Evolutionary conservation across 2,888 invertebrate species (phyloP).

Genomic region (Lasioglossum figueresi): DNA sequence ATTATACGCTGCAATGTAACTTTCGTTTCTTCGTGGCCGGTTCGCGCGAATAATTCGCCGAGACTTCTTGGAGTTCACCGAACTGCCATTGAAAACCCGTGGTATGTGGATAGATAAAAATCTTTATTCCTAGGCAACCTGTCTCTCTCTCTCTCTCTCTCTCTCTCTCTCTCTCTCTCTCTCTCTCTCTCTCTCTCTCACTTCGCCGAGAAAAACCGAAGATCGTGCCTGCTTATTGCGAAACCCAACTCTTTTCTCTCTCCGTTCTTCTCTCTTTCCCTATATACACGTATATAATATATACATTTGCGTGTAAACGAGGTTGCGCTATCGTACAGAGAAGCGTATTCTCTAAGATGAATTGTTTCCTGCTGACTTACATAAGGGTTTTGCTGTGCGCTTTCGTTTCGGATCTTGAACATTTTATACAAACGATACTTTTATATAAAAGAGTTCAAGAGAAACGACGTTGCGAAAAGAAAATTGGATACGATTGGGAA

Average conservation of each 20-base stretch:
- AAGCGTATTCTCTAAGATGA: not conserved
- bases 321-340: not conserved
- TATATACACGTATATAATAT: not conserved
- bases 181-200: too few relatives aligned
- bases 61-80: slow-evolving; percentile 18
- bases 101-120: not conserved
- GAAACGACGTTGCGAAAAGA: too few relatives aligned
- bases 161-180: too few relatives aligned
- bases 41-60: slow-evolving; percentile 28
- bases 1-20: slow-evolving; percentile 56
- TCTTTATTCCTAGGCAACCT: not conserved
- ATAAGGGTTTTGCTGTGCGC: not conserved
- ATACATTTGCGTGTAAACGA: not conserved
- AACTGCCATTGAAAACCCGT: slow-evolving; percentile 8
- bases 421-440: too few relatives aligned
- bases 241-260: not conserved
- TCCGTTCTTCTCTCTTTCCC: not conserved
- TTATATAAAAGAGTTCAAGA: too few relatives aligned
- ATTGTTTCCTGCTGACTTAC: not conserved
- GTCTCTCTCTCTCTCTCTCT: too few relatives aligned
- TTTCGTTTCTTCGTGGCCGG: slow-evolving; percentile 66
- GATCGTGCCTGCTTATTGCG: not conserved
- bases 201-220: not conserved
- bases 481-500: too few relatives aligned
- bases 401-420: not conserved